These are phyloP conservation scores for Acanthurus lineatus DNA, from an alignment of 2,797 vertebrate genomes.

Conservation along the genomic window DNA sequence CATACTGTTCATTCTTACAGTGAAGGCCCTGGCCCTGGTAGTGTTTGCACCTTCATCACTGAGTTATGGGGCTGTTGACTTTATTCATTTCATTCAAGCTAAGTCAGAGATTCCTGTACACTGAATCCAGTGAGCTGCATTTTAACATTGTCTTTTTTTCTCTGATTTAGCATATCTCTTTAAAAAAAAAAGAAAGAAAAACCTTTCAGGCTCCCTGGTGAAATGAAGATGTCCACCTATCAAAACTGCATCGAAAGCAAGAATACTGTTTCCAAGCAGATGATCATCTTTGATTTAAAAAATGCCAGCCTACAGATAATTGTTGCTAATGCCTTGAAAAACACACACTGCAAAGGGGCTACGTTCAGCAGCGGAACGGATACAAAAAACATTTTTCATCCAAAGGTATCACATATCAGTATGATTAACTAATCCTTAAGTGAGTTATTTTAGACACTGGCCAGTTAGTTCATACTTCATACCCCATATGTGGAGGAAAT, in stretches of 20 bases:
- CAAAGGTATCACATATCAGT: not conserved
- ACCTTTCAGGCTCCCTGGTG: not conserved
- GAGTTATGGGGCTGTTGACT: too few species aligned
- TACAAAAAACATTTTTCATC: not conserved
- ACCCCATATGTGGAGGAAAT: not conserved
- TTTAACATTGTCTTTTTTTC: not conserved
- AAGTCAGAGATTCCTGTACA: not conserved
- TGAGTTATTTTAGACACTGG: not conserved
- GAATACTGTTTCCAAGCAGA: conserved; percentile 5
- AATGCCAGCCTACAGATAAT: conserved; percentile 6
- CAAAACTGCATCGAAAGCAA: not conserved
- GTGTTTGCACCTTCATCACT: not conserved
- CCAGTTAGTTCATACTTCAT: not conserved
- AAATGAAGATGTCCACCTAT: not conserved
- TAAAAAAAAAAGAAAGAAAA: not conserved
- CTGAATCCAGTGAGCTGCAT: not conserved
- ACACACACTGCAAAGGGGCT: not conserved
- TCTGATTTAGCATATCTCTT: not conserved
- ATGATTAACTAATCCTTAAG: not conserved
- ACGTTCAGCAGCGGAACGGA: not conserved
- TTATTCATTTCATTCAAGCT: not conserved
- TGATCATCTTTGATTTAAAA: conserved; percentile 1
- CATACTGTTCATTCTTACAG: not conserved
- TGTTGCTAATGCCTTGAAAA: conserved; percentile 6
- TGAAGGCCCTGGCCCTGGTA: not conserved